These are phyloP conservation scores for Drosophila malerkotliana DNA, from an alignment of 1,140 invertebrate species.

Conservation along the genomic window DNA sequence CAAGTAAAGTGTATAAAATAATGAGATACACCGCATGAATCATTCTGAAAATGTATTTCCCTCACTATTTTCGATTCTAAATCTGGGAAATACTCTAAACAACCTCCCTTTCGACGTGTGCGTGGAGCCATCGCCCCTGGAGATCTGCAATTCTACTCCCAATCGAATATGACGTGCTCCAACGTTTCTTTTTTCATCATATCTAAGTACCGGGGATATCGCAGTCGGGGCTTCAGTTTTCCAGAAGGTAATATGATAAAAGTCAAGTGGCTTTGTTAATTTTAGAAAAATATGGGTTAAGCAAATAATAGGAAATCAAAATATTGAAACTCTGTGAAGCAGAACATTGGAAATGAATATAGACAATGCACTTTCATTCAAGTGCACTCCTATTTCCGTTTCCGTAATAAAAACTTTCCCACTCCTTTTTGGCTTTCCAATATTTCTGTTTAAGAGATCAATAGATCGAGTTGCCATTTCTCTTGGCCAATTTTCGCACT, in stretches of 20 bases:
- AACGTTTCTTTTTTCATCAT: constrained; percentile 20
- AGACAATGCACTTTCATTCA: neutral
- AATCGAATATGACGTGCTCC: constrained; percentile 45
- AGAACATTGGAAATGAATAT: neutral
- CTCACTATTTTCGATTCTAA: constrained; percentile 1
- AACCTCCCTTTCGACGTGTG: constrained; percentile 5
- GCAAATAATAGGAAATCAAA: neutral
- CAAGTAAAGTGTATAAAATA: neutral
- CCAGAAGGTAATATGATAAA: constrained; percentile 8
- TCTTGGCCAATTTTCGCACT: constrained; percentile 8
- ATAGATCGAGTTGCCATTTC: neutral
- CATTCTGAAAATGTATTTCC: neutral
- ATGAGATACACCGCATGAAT: neutral
- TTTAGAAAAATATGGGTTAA: neutral
- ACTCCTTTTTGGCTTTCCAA: neutral
- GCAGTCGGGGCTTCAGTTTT: constrained; percentile 9
- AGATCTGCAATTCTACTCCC: constrained; percentile 42
- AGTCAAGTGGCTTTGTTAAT: neutral
- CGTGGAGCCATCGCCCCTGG: constrained; percentile 16
- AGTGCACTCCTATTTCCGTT: constrained; percentile 1
- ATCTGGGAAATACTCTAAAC: constrained; percentile 39
- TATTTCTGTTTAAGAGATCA: neutral
- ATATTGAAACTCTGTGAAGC: neutral
- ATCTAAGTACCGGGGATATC: constrained; percentile 27
- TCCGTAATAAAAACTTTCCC: neutral